Evolutionary conservation across 1,140 invertebrate genomes (phyloP), one percentile per base, ranked within the genome.

Genomic region (Brachionus rubens): DNA sequence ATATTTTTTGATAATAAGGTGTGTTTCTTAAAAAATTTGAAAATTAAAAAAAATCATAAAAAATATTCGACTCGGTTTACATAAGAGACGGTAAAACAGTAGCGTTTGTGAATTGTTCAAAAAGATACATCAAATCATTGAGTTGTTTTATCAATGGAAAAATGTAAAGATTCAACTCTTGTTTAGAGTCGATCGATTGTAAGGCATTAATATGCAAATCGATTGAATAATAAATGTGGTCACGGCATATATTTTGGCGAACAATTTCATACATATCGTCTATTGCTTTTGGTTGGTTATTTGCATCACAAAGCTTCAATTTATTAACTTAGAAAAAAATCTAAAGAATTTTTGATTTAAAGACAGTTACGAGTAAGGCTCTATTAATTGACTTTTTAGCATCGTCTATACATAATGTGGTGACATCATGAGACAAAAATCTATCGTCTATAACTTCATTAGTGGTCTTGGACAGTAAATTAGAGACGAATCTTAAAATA

Each of bases 1-100:
- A 36, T 50, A 72, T 72, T 72, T 72, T 72, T n/a, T 36, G 36
- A 72, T 72, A 54, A 48, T 33, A 72, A 19, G 68, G 68, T 14
- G 46, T 50, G 9, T 36, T 40, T 21, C 68, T 72, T 5, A 5
- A 19, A 19, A 48, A 50, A 52, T 30, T 19, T 12, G n/a, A 54
- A 33, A n/a, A 6, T 33, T 41, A 1, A 40, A 5, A 41, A 67
- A 67, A 47, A 43, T 5, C 5, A 28, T 14, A n/a, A 9, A 40
- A 21, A n/a, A 41, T 28, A 36, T n/a, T 5, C 9, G 6, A 67
- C 40, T 41, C 21, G 19, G 28, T 21, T 72, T 72, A 72, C 68
- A 50, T 48, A 12, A 72, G 21, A 40, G 68, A 24, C 14, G 68
- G 68, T 12, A 72, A 24, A 26, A 72, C 46, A 30, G 19, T 72